A percentile compares a stretch with the other conserved stretches of the same genome.
These are phyloP conservation scores for Caiman crocodilus DNA, from an alignment of 2,797 vertebrate species.

Conservation along the genomic window DNA sequence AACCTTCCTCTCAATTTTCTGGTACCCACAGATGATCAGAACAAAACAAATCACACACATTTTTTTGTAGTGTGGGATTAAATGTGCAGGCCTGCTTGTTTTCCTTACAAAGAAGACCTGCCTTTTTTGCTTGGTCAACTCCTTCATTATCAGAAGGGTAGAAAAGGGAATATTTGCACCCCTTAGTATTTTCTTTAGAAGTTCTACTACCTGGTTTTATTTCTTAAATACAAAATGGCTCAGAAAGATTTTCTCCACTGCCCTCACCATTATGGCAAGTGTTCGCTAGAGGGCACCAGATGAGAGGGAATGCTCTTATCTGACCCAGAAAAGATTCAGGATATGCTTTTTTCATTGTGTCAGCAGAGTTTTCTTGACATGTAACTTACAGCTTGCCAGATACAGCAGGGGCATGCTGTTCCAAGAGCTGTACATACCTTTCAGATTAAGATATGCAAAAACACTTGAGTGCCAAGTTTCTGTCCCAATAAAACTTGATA, in stretches of 20 bases:
- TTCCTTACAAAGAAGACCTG: neutral
- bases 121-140: neutral
- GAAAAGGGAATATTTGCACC: neutral
- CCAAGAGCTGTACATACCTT: neutral
- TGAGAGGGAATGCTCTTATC: neutral
- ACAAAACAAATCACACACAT: neutral
- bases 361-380: neutral
- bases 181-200: neutral
- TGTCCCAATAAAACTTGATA: neutral
- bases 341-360: neutral
- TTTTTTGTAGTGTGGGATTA: neutral
- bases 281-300: neutral
- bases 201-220: neutral
- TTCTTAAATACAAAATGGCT: neutral
- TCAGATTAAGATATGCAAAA: neutral
- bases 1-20: neutral
- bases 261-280: neutral
- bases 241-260: neutral
- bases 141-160: neutral
- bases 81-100: neutral
- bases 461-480: neutral
- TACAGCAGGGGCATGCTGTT: neutral
- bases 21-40: too few species aligned
- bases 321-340: neutral
- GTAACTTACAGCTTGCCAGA: neutral